Percentiles rank a stretch among this genome's conserved stretches.
Evolutionary conservation across 2,888 invertebrate genomes (phyloP).

Genomic region (Nymphalis urticae): DNA sequence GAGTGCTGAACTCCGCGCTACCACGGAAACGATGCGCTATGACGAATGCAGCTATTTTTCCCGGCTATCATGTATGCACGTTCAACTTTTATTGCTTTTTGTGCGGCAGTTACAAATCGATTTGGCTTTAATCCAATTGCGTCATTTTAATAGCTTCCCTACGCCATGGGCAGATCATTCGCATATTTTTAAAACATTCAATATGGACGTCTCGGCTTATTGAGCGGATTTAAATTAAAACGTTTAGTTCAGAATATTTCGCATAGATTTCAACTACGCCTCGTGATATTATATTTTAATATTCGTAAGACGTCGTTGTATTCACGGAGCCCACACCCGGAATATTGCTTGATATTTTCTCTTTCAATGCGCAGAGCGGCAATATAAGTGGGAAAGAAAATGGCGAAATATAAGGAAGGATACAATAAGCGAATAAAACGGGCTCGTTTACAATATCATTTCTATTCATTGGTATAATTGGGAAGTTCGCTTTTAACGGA

Average conservation of each 20-base stretch:
- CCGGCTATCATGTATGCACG: conserved; percentile 72
- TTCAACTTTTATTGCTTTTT: conserved; percentile 78
- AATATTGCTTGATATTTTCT: conserved; percentile 43
- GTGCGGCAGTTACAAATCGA: conserved; percentile 78
- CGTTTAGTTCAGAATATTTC: neutral
- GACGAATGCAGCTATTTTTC: conserved; percentile 73
- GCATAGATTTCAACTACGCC: neutral
- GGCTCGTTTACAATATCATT: conserved; percentile 56
- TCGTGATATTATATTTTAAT: conserved; percentile 15
- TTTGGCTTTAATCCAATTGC: conserved; percentile 76
- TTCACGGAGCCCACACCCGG: conserved; percentile 19
- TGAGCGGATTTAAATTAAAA: conserved; percentile 3
- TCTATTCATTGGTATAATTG: conserved; percentile 59
- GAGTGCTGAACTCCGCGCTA: conserved; percentile 40
- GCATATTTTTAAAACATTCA: conserved; percentile 42
- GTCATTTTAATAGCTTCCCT: conserved; percentile 72
- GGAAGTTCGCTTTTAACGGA: conserved; percentile 42
- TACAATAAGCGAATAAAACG: conserved; percentile 56
- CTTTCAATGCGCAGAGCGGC: conserved; percentile 49
- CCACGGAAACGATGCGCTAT: conserved; percentile 61
- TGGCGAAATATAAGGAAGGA: conserved; percentile 53
- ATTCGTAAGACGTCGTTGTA: conserved; percentile 15
- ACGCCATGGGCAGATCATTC: conserved; percentile 47
- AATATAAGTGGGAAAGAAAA: conserved; percentile 51
- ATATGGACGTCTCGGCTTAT: conserved; percentile 12